Conservation (phyloP, 2,797 vertebrate species). For the Intellagama lesueurii region DNA sequence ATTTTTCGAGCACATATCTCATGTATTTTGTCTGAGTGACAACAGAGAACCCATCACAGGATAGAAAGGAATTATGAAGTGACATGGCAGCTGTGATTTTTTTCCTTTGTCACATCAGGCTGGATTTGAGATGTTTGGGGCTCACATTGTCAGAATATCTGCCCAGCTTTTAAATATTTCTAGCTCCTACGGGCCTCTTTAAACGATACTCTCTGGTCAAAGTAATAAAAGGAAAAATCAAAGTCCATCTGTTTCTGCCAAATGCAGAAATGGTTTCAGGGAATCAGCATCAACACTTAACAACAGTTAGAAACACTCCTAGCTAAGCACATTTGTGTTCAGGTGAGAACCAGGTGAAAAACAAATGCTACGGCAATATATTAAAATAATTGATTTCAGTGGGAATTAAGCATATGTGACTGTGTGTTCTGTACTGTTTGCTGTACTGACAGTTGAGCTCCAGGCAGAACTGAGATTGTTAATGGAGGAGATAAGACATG, state of each 20-base stretch:
- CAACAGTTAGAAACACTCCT: background rate
- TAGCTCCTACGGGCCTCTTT: background rate
- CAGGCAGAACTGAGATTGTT: too few species aligned
- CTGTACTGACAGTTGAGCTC: background rate
- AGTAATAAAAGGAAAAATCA: constrained; percentile 1
- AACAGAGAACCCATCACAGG: background rate
- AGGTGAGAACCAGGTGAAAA: background rate
- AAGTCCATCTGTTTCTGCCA: constrained; percentile 22
- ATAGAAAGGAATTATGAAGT: constrained; percentile 10
- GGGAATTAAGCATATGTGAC: background rate
- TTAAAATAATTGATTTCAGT: constrained; percentile 29
- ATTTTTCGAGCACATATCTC: background rate
- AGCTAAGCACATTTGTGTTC: constrained; percentile 1
- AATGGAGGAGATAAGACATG: too few species aligned
- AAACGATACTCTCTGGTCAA: constrained; percentile 27
- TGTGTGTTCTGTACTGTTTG: background rate
- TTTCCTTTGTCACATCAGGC: background rate
- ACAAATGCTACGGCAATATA: background rate
- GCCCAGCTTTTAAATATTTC: constrained; percentile 24
- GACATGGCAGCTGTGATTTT: background rate
- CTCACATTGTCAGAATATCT: background rate
- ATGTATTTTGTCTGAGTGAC: constrained; percentile 8
- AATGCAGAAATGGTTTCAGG: constrained; percentile 1
- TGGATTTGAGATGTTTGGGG: background rate
- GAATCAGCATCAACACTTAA: constrained; percentile 5